Percentiles rank a stretch among this genome's conserved stretches.
These are phyloP conservation scores for Elephantulus edwardii DNA, from an alignment of 2,113 vertebrate genomes.

Conservation along the genomic window DNA sequence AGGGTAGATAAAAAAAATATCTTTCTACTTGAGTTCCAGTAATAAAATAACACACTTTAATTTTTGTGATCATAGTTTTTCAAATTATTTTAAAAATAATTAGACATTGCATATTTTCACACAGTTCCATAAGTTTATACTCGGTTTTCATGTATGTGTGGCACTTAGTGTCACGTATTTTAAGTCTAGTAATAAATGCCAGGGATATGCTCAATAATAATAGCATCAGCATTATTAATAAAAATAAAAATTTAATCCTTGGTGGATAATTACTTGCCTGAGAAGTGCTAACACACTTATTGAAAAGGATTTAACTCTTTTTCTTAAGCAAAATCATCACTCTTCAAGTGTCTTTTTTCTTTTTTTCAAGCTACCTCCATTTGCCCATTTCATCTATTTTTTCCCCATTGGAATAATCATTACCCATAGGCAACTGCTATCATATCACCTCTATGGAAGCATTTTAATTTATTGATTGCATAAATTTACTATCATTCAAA, in stretches of 20 bases:
- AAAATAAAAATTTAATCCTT: not conserved
- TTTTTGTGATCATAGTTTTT: not conserved
- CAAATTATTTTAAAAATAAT: not conserved
- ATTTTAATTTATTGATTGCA: constrained; percentile 13
- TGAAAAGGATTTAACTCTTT: constrained; percentile 11
- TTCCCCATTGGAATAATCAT: not conserved
- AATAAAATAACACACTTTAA: not conserved
- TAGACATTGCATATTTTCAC: constrained; percentile 10
- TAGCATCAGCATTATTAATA: not conserved
- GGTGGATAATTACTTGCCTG: not conserved
- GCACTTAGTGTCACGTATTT: not conserved
- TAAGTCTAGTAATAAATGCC: not conserved
- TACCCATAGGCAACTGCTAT: not conserved
- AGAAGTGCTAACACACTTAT: not conserved
- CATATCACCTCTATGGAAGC: not conserved
- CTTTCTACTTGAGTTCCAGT: not conserved
- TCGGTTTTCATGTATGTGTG: not conserved
- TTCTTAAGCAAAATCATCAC: not conserved
- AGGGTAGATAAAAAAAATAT: not conserved
- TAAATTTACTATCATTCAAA: constrained; percentile 38
- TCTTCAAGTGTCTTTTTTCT: not conserved
- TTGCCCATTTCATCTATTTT: not conserved
- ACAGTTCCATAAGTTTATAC: not conserved
- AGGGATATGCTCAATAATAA: not conserved
- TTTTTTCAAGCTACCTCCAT: not conserved